These are phyloP conservation scores for Zosterops borbonicus DNA, from an alignment of 2,113 vertebrate species.

Conservation along the genomic window DNA sequence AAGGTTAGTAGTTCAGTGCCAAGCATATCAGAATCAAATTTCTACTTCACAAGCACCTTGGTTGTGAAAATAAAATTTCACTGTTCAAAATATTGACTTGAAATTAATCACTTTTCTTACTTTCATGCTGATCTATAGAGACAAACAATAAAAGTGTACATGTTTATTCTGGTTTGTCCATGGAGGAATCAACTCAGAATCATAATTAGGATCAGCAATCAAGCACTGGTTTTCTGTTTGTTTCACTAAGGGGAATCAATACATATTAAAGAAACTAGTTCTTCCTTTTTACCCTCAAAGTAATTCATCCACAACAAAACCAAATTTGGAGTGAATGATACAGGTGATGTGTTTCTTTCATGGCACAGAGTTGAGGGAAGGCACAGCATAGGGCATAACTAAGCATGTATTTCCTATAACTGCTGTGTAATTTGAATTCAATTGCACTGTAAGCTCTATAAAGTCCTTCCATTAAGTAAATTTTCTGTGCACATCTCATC, in stretches of 20 bases:
- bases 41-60: not conserved
- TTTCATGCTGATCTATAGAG: not conserved
- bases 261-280: not conserved
- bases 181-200: not conserved
- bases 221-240: not conserved
- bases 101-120: not conserved
- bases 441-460: not conserved
- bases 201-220: not conserved
- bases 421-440: constrained; percentile 41
- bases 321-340: not conserved
- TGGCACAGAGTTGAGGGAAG: not conserved
- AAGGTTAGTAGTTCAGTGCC: not conserved
- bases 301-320: not conserved
- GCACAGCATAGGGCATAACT: not conserved
- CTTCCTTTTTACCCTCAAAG: not conserved
- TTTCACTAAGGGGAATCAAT: not conserved
- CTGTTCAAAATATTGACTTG: not conserved
- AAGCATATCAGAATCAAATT: not conserved
- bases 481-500: constrained; percentile 19
- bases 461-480: not conserved
- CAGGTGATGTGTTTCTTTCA: not conserved
- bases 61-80: not conserved
- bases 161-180: not conserved
- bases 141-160: not conserved
- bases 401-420: constrained; percentile 28